phyloP scores from a whole-genome alignment of 2,888 invertebrate species.

The Horisme vitalbata region DNA sequence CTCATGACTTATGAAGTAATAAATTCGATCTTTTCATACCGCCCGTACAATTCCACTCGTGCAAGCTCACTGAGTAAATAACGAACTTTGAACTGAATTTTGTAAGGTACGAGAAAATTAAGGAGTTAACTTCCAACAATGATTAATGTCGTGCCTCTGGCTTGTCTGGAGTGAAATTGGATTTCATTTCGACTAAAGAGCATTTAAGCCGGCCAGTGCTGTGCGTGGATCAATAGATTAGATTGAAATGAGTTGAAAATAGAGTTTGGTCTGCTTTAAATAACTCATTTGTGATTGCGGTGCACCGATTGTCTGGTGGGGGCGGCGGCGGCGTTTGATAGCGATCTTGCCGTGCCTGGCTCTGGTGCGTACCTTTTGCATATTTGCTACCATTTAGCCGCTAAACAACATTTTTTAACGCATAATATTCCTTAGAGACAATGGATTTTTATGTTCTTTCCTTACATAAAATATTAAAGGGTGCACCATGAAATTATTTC shows the following conservation, averaged over 20 bases:
- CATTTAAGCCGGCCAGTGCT: conserved; percentile 43
- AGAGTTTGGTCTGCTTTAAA: conserved; percentile 58
- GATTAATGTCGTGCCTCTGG: conserved; percentile 37
- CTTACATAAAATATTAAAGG: too few species aligned
- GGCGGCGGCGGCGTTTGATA: conserved; percentile 54
- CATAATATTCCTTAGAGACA: conserved; percentile 36
- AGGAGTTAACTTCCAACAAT: conserved; percentile 37
- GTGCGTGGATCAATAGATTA: conserved; percentile 58
- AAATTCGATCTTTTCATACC: conserved; percentile 75
- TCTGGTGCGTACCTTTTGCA: conserved; percentile 45
- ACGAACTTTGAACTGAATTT: conserved; percentile 35
- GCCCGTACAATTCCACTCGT: conserved; percentile 53
- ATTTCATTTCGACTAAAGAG: conserved; percentile 36
- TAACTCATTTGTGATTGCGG: conserved; percentile 66
- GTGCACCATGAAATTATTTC: too few species aligned
- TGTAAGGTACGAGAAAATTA: conserved; percentile 40
- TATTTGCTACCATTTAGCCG: conserved; percentile 44
- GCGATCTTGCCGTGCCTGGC: conserved; percentile 53
- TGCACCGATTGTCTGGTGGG: conserved; percentile 56
- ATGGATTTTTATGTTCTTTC: too few species aligned
- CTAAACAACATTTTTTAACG: conserved; percentile 34
- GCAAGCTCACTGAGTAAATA: conserved; percentile 46
- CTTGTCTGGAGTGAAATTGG: conserved; percentile 34
- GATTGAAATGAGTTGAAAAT: conserved; percentile 60
- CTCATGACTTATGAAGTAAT: conserved; percentile 81